Base-by-base conservation (phyloP, 1,140 invertebrate genomes). In the Physella acuta region DNA sequence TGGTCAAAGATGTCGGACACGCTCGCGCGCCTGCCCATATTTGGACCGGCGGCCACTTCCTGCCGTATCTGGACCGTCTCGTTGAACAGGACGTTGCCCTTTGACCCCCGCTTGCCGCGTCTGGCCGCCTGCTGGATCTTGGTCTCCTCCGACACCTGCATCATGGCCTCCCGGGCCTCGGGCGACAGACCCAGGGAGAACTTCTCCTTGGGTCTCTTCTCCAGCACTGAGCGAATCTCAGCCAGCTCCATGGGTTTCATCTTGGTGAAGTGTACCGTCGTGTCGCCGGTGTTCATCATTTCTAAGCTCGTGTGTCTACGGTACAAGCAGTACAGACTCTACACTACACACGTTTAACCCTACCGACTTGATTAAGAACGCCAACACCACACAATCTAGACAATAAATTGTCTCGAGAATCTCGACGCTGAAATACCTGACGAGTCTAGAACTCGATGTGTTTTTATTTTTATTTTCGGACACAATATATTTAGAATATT, bases 121-220 rank as follows among this genome's bases (percentile, higher is more conserved):
- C 31, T 59, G 1, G 28, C 24, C 5, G 55, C 39, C 36, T 59
- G 5, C 28, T 68, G 36, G 1, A 59, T 68, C 30, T 33, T 68
- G 4, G 36, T 5, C 20, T 68, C 66, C 37, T 68, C 66, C 20
- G 37, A 8, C 2, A 55, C 36, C 24, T 68, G 66, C 14, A 39
- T 34, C 55, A 68, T 59, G 14, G 56, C 66, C 39, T 68, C 56
- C 52, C 60, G 66, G 0, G 66, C 66, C 28, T 68, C 66, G 16
- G 39, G 66, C 1, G 66, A 68, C 0, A 68, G 37, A 20, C 55
- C 37, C 14, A 31, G 20, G 0, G 56, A 59, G 37, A 68, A 44
- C 24, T 60, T 58, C 30, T n/a, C 37, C 37, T 33, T 39, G 4
- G 56, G 66, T 3, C 66, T 4, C 16, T 68, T 68, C 4, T 60